These are phyloP conservation scores for Pristionchus arcanus DNA, from an alignment of 2,888 invertebrate species.

Conservation along the genomic window DNA sequence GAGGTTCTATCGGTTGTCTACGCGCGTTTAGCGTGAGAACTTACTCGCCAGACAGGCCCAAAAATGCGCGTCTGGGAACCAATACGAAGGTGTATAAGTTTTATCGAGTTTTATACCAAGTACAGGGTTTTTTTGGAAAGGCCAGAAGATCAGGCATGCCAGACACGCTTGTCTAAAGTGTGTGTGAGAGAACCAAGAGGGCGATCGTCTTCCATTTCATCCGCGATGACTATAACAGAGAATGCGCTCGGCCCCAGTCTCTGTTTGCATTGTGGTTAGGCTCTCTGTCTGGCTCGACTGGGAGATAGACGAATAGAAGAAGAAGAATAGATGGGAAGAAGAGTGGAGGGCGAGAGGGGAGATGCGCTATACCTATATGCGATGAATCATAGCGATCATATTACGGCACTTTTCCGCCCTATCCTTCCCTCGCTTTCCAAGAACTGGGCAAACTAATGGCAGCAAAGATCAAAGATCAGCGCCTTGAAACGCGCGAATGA, in stretches of 20 bases:
- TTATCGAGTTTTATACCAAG: neutral
- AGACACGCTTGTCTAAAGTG: neutral
- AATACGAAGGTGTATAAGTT: neutral
- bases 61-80: neutral
- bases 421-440: too few relatives aligned
- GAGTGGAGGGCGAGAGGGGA: conserved; percentile 9
- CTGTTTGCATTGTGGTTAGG: conserved; percentile 42
- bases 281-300: neutral
- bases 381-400: neutral
- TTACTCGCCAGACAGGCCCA: too few relatives aligned
- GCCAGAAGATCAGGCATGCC: neutral
- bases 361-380: conserved; percentile 37
- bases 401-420: too few relatives aligned
- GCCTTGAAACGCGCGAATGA: too few relatives aligned
- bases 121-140: too few relatives aligned
- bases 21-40: too few relatives aligned
- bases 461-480: too few relatives aligned
- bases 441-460: too few relatives aligned
- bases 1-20: too few relatives aligned
- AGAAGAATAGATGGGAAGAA: neutral
- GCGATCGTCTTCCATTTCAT: neutral
- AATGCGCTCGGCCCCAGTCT: neutral
- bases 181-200: neutral
- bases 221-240: conserved; percentile 6
- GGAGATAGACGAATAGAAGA: conserved; percentile 21